Conservation (phyloP, 2,888 invertebrate genomes). For the Corythucha ciliata region DNA sequence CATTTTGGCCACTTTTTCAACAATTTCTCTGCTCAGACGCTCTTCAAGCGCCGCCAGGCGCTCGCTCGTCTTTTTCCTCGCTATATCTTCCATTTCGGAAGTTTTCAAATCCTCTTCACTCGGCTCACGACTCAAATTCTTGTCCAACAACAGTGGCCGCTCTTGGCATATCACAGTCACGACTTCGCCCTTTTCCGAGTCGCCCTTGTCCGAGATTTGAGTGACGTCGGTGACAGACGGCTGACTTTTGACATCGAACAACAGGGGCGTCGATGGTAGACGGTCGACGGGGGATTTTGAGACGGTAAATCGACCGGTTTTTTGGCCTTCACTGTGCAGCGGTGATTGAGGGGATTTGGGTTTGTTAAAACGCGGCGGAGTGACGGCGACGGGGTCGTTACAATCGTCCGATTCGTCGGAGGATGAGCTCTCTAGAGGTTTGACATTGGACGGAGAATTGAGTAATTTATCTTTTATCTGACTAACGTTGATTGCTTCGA, state of each 20-base stretch:
- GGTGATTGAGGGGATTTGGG: background rate
- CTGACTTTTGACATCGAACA: background rate
- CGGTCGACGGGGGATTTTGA: conserved; percentile 12
- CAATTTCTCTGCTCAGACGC: conserved; percentile 28
- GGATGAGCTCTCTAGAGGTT: conserved; percentile 10
- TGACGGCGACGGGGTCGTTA: conserved; percentile 9
- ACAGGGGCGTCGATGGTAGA: too few species aligned
- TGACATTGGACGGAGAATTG: conserved; percentile 10
- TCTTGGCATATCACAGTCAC: background rate
- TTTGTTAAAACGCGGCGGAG: too few species aligned
- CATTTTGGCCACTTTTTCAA: conserved; percentile 27
- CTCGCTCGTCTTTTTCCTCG: conserved; percentile 17
- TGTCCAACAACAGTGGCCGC: background rate
- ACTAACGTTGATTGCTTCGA: conserved; percentile 19
- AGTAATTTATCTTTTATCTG: conserved; percentile 22
- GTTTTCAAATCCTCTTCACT: background rate
- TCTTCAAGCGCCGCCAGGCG: conserved; percentile 18
- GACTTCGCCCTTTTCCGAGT: background rate
- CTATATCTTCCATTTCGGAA: conserved; percentile 13
- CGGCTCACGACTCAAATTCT: background rate
- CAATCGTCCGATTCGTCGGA: conserved; percentile 16
- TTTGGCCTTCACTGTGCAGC: conserved; percentile 4
- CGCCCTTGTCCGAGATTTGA: background rate
- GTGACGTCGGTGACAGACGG: background rate
- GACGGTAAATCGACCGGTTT: conserved; percentile 19